Conservation (phyloP, 2,113 vertebrate genomes). For the Toxotes chatareus region DNA sequence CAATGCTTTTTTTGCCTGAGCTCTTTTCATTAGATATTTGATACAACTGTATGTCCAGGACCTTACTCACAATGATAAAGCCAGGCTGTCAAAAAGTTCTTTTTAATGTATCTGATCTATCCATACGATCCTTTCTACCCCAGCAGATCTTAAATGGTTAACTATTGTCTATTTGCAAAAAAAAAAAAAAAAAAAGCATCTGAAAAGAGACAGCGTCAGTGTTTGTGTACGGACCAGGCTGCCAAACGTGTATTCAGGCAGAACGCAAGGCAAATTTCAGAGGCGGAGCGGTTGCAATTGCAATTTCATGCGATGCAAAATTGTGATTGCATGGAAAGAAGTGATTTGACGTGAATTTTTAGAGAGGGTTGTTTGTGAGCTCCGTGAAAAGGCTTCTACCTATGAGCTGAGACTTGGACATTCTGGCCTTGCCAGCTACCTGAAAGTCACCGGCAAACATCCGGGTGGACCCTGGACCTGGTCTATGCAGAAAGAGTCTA, state of each 20-base stretch:
- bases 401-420: background rate
- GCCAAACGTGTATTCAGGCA: no score
- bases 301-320: background rate
- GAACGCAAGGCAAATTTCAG: no score
- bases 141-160: background rate
- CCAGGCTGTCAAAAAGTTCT: no score
- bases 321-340: background rate
- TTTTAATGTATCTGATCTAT: no score
- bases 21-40: background rate
- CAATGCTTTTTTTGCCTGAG: background rate
- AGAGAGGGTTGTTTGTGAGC: background rate
- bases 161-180: background rate
- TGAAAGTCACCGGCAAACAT: background rate
- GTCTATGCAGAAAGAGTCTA: background rate
- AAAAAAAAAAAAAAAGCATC: background rate
- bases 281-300: no score
- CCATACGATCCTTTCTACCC: no score
- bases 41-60: no score
- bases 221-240: no score
- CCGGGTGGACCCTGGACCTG: background rate
- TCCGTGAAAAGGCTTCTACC: background rate
- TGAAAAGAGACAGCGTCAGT: background rate
- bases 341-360: background rate
- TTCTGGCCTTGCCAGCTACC: background rate
- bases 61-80: no score